Base-by-base conservation (phyloP, 2,888 invertebrate species). In the Trissolcus brochymenae region DNA sequence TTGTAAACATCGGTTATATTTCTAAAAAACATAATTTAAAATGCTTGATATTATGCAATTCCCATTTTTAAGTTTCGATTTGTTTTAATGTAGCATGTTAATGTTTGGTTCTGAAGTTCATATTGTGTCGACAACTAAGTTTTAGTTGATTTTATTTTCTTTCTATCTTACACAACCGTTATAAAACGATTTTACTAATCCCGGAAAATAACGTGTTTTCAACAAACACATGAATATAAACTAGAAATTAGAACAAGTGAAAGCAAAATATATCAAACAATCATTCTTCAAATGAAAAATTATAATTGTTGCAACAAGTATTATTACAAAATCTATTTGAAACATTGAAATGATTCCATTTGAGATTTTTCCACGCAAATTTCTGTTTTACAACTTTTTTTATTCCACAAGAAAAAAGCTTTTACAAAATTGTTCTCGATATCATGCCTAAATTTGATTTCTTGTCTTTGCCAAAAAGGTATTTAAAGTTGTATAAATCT, bases 171-270 rank as follows among this genome's bases (percentile, higher is more conserved):
- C 51, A 1, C 21, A 51, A 51, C 19, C 21, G 17, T 51, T 51
- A 17, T 13, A 16, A 51, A 51, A 51, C 16, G 11, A 46, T 16
- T 25, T 25, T 53, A 25, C 29, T 53, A 21, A 21, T 53, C 13
- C 25, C 11, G 25, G 13, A 53, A 53, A 53, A 53, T 53, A 53
- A 53, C 53, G 53, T 53, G 13, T 53, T 21, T 21, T 53, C 21
- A 53, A 29, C 25, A 53, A 53, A n/a, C 21, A 21, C 21, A 29
- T 21, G 46, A 14, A 46, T 46, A 4, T 14, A 16, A 46, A 46
- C 14, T 46, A 14, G 7, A 13, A 46, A 46, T 59, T 49, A 29
- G 56, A 16, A 13, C 56, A 19, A 56, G 56, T 56, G 56, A 56
- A 56, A 56, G 56, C 19, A 46, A 46, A 6, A 9, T 3, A 11